These are phyloP conservation scores for Galbula dea DNA, from an alignment of 2,113 vertebrate species.

Conservation along the genomic window DNA sequence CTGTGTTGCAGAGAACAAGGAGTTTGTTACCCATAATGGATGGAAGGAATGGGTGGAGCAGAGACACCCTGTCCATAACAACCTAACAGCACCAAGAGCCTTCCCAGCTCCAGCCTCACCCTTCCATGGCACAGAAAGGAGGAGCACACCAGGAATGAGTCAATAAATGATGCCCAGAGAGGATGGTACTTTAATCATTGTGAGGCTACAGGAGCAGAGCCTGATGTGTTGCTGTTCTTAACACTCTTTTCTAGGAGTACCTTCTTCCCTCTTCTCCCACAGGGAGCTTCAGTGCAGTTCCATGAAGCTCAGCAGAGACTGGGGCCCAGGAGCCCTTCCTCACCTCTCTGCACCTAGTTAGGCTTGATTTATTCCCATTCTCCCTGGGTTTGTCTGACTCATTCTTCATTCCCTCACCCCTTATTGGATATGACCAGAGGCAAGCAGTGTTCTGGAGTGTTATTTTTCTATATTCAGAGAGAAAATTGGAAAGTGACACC, in stretches of 20 bases:
- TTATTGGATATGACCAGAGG: neutral
- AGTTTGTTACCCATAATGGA: neutral
- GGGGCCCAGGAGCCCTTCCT: neutral
- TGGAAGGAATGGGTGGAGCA: neutral
- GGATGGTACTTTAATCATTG: neutral
- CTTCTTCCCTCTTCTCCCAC: neutral
- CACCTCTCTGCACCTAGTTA: neutral
- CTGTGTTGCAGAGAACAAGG: neutral
- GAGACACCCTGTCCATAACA: fast-evolving
- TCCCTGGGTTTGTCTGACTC: neutral
- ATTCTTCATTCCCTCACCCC: neutral
- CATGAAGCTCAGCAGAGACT: neutral
- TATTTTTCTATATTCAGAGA: neutral
- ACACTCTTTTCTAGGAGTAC: neutral
- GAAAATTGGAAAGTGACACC: neutral
- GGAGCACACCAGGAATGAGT: neutral
- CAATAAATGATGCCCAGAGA: neutral
- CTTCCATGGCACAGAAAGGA: neutral
- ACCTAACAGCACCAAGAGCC: neutral
- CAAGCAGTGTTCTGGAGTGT: neutral
- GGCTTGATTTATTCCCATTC: neutral
- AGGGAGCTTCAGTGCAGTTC: neutral
- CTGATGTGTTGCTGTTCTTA: neutral
- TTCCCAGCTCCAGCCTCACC: neutral
- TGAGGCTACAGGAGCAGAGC: neutral